Conservation (phyloP, 1,140 invertebrate genomes). For the Onthophagus taurus region DNA sequence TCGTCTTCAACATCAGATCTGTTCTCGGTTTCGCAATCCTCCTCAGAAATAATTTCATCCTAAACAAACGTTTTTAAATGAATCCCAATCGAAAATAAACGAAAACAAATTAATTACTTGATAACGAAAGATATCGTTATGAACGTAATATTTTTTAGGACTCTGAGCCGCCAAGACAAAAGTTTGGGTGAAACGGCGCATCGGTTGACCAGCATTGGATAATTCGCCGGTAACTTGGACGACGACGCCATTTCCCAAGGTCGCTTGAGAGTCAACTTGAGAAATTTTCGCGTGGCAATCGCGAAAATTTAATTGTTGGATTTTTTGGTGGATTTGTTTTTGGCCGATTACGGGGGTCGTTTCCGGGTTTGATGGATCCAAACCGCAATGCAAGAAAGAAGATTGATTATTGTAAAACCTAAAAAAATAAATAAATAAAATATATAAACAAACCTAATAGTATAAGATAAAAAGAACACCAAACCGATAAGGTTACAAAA, state of each 20-base stretch:
- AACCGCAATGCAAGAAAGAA: slow-evolving; percentile 88
- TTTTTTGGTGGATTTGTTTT: slow-evolving; percentile 91
- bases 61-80: slow-evolving; percentile 22
- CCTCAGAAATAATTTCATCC: slow-evolving; percentile 71
- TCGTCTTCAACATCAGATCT: slow-evolving; percentile 59
- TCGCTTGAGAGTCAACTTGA: slow-evolving; percentile 80
- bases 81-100: neutral
- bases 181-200: slow-evolving; percentile 95
- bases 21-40: slow-evolving; percentile 50
- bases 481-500: no score
- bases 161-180: slow-evolving; percentile 91
- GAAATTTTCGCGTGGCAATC: slow-evolving; percentile 97
- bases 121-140: slow-evolving; percentile 98
- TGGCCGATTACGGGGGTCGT: slow-evolving; percentile 81
- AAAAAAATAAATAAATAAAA: slow-evolving; percentile 25
- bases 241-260: slow-evolving; percentile 88
- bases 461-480: no score
- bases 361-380: slow-evolving; percentile 71
- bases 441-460: no score
- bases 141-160: slow-evolving; percentile 95
- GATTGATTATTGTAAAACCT: slow-evolving; percentile 95
- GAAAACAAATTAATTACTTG: slow-evolving; percentile 48
- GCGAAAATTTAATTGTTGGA: slow-evolving; percentile 88
- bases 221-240: slow-evolving; percentile 95
- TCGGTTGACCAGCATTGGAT: slow-evolving; percentile 90